A percentile compares a stretch with the other conserved stretches of the same genome.
phyloP scores from a whole-genome alignment of 2,888 invertebrate genomes.

The Platycheirus rosarum region DNA sequence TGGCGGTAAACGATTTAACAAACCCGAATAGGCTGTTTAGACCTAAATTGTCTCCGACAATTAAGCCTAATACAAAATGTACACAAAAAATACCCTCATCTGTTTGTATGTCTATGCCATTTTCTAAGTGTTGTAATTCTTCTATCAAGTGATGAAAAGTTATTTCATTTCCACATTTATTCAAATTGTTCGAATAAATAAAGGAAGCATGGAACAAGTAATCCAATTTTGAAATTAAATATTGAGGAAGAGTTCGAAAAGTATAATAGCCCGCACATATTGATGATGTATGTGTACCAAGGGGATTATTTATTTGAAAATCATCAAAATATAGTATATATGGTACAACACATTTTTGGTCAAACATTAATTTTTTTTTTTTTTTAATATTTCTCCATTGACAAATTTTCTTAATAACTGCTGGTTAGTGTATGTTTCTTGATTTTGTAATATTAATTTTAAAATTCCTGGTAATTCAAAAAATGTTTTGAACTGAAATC shows the following conservation, averaged over 20 bases:
- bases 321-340: conserved; percentile 16
- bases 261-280: conserved; percentile 3
- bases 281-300: conserved; percentile 10
- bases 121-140: neutral
- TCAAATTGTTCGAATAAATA: neutral
- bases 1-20: neutral
- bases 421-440: neutral
- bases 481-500: conserved; percentile 17
- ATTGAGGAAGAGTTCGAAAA: neutral
- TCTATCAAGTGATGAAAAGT: neutral
- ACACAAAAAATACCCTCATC: neutral
- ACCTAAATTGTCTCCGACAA: conserved; percentile 44
- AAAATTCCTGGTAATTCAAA: neutral
- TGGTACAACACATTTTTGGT: neutral
- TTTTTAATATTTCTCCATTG: neutral
- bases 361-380: neutral
- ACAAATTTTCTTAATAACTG: neutral
- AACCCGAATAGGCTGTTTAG: conserved; percentile 15
- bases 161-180: neutral
- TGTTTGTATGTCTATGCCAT: neutral
- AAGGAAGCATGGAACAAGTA: neutral
- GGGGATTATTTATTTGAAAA: conserved; percentile 19
- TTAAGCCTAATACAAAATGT: neutral
- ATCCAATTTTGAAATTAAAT: neutral
- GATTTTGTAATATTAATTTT: neutral